Evolutionary conservation across 2,113 vertebrate species (phyloP), one percentile per base, ranked within the genome.

Genomic region (Phoxinus phoxinus): DNA sequence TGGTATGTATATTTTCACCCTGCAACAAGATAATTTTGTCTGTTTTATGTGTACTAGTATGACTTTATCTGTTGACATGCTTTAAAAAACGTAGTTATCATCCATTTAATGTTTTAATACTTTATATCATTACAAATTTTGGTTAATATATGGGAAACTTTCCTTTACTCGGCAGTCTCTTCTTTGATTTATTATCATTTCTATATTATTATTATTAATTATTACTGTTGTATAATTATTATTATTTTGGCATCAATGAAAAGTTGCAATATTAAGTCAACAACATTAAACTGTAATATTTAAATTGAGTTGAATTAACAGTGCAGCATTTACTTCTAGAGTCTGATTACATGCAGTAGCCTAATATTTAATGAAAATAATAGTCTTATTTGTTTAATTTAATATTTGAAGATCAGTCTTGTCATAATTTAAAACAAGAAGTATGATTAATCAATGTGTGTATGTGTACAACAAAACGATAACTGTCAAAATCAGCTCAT

Each of bases 1-100:
- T 96, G 98, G 98, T 99, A 96, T 90, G 98, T 97, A 91, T 90
- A 63, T 84, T 12, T 80, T 5, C 8, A 32, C 69, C 35, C 44
- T 37, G 61, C 63, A 23, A 13, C 19, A 56, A n/a, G 65, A 67
- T 27, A 41, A 81, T 59, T 8, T 7, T 81, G 17, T 53, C 3
- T 23, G 44, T 69, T 69, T 69, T 81, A 51, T 51, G 13, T 17
- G 48, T 51, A 51, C 5, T 51, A n/a, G n/a, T n/a, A 17, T 81
- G 11, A 69, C 3, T 23, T 69, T 81, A 51, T 48, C 19, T 53
- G n/a, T 32, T 67, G 61, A 35, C 10, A 4, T 51, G 12, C 10
- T 27, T 48, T 69, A 35, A 3, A 17, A 44, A 59, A 53, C 53
- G 2, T 17, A 27, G n/a, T 19, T 46, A 10, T 3, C 23, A 27